Conservation (phyloP, 2,888 invertebrate genomes). For the Monoplex corrugatus region DNA sequence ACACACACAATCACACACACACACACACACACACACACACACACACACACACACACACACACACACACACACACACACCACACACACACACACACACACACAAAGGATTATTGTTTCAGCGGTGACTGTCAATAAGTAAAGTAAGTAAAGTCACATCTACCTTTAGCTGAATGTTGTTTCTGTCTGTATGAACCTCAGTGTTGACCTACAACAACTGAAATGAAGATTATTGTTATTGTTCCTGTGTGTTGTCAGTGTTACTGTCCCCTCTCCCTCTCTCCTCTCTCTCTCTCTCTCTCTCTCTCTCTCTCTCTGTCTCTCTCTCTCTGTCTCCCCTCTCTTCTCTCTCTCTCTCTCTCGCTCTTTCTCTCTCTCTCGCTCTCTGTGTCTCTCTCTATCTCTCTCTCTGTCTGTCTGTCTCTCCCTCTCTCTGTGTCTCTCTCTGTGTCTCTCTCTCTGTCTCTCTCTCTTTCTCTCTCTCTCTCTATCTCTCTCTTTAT, state of each 20-base stretch:
- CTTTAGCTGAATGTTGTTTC: no score
- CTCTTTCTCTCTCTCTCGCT: background rate
- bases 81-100: no score
- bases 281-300: background rate
- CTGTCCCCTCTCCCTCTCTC: background rate
- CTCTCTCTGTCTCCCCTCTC: slow-evolving; percentile 1
- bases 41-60: no score
- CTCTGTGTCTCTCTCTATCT: background rate
- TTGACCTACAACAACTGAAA: no score
- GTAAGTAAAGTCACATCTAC: no score
- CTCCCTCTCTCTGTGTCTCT: background rate
- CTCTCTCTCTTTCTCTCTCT: background rate
- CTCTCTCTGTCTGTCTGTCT: slow-evolving; percentile 13
- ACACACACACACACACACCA: no score
- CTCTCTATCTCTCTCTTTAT: background rate
- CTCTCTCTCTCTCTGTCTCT: slow-evolving; percentile 11
- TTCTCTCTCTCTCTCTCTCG: slow-evolving; percentile 24
- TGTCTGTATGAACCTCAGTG: no score
- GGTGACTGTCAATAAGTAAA: no score
- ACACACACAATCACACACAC: no score
- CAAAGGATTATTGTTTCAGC: no score
- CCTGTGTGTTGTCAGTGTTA: background rate
- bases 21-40: no score
- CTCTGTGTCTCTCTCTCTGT: background rate
- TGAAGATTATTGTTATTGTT: no score